Evolutionary conservation across 2,888 invertebrate species (phyloP), one percentile per base, ranked within the genome.

Genomic region (Rutpela maculata): DNA sequence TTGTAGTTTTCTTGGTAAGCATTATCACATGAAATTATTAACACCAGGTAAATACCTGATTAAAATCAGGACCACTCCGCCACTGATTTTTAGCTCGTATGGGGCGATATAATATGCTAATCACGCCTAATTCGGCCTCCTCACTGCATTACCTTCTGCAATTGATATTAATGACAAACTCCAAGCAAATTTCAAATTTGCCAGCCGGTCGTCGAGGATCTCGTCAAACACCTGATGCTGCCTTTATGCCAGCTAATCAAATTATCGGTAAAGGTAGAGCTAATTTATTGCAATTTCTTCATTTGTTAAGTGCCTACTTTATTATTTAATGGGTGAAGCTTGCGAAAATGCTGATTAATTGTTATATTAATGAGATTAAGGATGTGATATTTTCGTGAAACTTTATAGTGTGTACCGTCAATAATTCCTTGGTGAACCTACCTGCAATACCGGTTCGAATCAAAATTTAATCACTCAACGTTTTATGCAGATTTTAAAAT

Each of bases 21-120:
- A 43, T 43, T 43, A 2, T 43, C 43, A 7, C 11, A 15, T 12
- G 1, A 43, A 15, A 43, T 43, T 7, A 43, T 43, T 43, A 43
- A 43, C 7, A 38, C 9, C 38, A 11, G 11, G 11, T 38, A 15
- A 43, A 38, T 31, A 65, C 19, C 17, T 19, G 11, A 35, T 22
- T 19, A 65, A 65, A 43, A 43, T 19, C 12, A 11, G 38, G 12
- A 19, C 12, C 19, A 10, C 56, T 15, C 68, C 68, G 60, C 18
- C 70, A 59, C 70, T 70, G 70, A 35, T 60, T 65, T 77, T 43
- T 81, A 22, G 50, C 68, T 68, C 35, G 66, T 81, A 83, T 84
- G 82, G 85, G 84, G 85, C 85, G 85, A 83, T 84, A 84, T 86
- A 85, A 86, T 86, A 87, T 87, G 86, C 86, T 87, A 87, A 87